Conservation (phyloP, 2,797 vertebrate species). For the Acropternis orthonyx region DNA sequence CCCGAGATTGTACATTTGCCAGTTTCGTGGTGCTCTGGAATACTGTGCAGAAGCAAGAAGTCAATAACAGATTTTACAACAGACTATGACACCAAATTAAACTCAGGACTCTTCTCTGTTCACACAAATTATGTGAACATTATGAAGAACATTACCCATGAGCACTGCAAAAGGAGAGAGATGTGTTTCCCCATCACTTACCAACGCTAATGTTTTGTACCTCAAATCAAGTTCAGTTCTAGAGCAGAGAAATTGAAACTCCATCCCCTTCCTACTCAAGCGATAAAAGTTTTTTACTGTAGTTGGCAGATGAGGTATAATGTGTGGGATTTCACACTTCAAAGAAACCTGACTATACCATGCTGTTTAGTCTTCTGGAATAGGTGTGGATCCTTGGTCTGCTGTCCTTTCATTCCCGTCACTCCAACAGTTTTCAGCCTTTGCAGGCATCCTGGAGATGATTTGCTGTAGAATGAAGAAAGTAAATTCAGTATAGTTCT, state of each 20-base stretch:
- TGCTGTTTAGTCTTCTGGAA: not conserved
- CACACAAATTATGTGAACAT: not conserved
- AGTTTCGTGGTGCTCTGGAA: not conserved
- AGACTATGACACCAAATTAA: not conserved
- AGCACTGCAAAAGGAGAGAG: not conserved
- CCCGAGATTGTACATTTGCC: not conserved
- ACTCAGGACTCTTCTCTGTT: not conserved
- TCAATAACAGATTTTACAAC: not conserved
- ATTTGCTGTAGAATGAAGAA: not conserved
- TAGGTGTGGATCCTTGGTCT: not conserved
- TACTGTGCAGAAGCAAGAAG: not conserved
- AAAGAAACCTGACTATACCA: not conserved
- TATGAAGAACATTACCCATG: not conserved
- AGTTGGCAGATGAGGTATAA: not conserved
- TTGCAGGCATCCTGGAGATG: not conserved
- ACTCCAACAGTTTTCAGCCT: not conserved
- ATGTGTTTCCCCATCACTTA: not conserved
- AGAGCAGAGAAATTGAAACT: not conserved
- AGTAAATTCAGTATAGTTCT: not conserved
- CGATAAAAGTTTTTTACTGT: accelerated
- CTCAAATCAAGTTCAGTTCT: not conserved
- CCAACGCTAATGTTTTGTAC: not conserved
- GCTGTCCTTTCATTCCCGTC: not conserved
- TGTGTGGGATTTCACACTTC: not conserved
- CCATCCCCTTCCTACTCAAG: not conserved